phyloP scores from a whole-genome alignment of 2,113 vertebrate species.

The Lagenorhynchus albirostris region DNA sequence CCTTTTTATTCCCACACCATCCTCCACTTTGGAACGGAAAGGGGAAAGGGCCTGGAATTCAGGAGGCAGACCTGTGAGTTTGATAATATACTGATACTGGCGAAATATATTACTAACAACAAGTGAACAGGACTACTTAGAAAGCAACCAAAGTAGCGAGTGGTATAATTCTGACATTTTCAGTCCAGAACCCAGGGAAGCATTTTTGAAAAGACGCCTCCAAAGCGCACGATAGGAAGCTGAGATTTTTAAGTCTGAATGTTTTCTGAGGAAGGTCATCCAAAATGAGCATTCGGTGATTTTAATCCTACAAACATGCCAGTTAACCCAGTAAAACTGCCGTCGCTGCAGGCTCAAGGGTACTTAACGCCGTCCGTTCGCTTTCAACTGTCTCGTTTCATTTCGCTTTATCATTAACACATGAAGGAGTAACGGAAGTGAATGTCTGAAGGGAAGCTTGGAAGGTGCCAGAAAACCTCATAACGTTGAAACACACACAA shows the following conservation, averaged over 20 bases:
- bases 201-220: not conserved
- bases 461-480: not conserved
- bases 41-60: not conserved
- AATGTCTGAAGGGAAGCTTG: not conserved
- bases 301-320: not conserved
- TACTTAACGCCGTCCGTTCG: not conserved
- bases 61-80: not conserved
- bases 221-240: not conserved
- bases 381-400: not conserved
- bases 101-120: not conserved
- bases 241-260: not conserved
- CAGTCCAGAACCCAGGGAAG: not conserved
- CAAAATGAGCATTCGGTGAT: not conserved
- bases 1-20: not conserved
- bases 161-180: not conserved
- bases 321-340: not conserved
- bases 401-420: slow-evolving; percentile 5
- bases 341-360: not conserved
- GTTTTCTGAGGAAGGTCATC: not conserved
- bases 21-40: not conserved
- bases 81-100: not conserved
- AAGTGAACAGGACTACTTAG: not conserved
- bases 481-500: not conserved
- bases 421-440: not conserved
- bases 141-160: not conserved